These are phyloP conservation scores for Alentia gelatinosa DNA, from an alignment of 2,888 invertebrate genomes.

Conservation along the genomic window DNA sequence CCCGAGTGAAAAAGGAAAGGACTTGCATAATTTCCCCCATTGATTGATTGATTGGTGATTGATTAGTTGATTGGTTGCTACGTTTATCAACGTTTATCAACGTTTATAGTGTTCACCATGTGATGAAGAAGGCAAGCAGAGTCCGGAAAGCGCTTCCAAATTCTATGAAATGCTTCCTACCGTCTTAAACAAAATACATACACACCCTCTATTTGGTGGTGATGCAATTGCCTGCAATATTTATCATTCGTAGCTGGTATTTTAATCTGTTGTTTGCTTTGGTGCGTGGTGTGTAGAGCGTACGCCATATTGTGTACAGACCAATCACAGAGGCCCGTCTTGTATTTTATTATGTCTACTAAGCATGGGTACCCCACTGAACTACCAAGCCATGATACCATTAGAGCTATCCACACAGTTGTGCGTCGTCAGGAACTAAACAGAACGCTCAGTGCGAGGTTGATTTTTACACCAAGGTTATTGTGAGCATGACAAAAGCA, in stretches of 20 bases:
- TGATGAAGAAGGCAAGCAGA: constrained; percentile 38
- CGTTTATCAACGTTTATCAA: constrained; percentile 1
- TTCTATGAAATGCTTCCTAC: constrained; percentile 52
- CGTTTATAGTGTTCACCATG: constrained; percentile 8
- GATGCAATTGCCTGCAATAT: constrained; percentile 43
- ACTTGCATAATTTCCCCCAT: constrained; percentile 18
- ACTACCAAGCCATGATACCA: not conserved
- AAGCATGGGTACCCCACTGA: not conserved
- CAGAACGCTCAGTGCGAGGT: no score
- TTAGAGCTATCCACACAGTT: not conserved
- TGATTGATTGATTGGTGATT: constrained; percentile 4
- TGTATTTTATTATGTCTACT: constrained; percentile 1
- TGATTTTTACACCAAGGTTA: not conserved
- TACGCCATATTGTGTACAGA: constrained; percentile 21
- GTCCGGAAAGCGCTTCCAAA: constrained; percentile 45
- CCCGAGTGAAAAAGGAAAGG: constrained; percentile 38
- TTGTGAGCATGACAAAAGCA: not conserved
- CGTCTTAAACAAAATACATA: no score
- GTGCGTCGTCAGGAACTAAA: not conserved
- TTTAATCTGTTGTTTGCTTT: constrained; percentile 40
- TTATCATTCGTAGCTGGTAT: constrained; percentile 12
- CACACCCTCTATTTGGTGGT: not conserved
- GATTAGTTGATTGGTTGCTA: constrained; percentile 41
- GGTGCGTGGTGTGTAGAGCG: constrained; percentile 33
- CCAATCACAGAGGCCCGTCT: not conserved